These are phyloP conservation scores for Alexandromys fortis DNA, from an alignment of 2,113 vertebrate species.

Conservation along the genomic window DNA sequence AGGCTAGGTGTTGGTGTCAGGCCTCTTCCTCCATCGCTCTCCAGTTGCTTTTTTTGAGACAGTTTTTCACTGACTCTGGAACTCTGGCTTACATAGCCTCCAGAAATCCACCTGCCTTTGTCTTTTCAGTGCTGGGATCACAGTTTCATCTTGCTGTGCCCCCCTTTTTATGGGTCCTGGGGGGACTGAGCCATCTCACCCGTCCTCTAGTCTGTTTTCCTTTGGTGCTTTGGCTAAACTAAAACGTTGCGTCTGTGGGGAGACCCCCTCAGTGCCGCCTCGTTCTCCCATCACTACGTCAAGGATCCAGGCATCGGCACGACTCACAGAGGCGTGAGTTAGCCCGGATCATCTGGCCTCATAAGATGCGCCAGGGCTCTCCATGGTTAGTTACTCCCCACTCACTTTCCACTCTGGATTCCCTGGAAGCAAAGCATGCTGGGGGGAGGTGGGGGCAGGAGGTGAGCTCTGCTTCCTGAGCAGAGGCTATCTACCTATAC, in stretches of 20 bases:
- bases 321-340: not conserved
- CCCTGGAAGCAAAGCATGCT: not conserved
- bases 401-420: not conserved
- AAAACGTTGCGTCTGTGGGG: not conserved
- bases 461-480: not conserved
- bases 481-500: not conserved
- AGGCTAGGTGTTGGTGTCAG: not conserved
- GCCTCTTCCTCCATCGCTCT: not conserved
- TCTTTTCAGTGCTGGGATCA: not conserved
- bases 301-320: fast-evolving
- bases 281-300: not conserved
- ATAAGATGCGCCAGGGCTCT: not conserved
- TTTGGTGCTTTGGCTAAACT: not conserved
- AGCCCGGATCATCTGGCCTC: not conserved
- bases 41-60: not conserved
- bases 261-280: not conserved
- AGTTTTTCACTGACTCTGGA: not conserved
- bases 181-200: too few species aligned
- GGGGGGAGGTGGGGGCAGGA: not conserved
- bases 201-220: not conserved
- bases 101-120: not conserved
- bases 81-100: not conserved
- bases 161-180: not conserved
- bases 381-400: not conserved
- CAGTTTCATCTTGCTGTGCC: not conserved